phyloP scores from a whole-genome alignment of 2,113 vertebrate genomes.

The Tringa solitaria region DNA sequence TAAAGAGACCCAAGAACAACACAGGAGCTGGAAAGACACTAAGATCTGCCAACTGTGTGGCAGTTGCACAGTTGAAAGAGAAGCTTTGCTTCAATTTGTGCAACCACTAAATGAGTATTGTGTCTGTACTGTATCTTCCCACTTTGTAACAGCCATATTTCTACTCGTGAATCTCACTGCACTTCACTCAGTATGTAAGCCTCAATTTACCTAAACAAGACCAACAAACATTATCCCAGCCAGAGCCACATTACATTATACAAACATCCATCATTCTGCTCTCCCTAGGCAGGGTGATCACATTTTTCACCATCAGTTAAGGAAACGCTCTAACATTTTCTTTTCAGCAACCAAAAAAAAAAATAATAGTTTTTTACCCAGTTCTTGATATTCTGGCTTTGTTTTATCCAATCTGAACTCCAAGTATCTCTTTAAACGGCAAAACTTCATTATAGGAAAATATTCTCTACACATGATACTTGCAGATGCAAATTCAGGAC shows the following conservation, averaged over 20 bases:
- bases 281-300: not conserved
- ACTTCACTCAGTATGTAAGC: not conserved
- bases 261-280: not conserved
- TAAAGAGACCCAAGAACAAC: not conserved
- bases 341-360: not conserved
- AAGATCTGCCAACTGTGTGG: not conserved
- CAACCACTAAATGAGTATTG: not conserved
- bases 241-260: not conserved
- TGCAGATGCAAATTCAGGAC: not conserved
- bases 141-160: not conserved
- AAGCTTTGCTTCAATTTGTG: not conserved
- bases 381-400: not conserved
- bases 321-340: not conserved
- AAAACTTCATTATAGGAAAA: not conserved
- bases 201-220: not conserved
- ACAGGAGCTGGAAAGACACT: not conserved
- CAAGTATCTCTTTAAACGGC: not conserved
- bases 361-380: not conserved
- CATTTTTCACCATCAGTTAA: not conserved
- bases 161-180: not conserved
- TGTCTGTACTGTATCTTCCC: not conserved
- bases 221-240: not conserved
- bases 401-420: not conserved
- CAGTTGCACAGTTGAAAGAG: not conserved
- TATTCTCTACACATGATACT: not conserved